Percentiles rank a stretch among this genome's conserved stretches.
phyloP scores from a whole-genome alignment of 2,888 invertebrate genomes.

The Yponomeuta evonymella region DNA sequence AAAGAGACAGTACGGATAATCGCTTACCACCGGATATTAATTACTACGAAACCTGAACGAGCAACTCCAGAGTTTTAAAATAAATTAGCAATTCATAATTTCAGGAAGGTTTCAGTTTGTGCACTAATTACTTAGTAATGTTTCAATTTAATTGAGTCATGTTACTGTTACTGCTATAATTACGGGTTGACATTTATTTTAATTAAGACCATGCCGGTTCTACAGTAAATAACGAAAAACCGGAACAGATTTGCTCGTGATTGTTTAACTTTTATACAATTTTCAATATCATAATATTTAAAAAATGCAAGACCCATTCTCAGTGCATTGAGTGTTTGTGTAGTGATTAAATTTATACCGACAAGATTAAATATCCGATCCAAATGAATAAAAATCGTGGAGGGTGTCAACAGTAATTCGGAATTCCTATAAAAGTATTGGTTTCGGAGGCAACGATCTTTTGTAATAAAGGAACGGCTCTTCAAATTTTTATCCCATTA shows the following conservation, averaged over 20 bases:
- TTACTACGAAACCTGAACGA: not conserved
- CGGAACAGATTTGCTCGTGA: no score
- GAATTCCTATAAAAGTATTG: not conserved
- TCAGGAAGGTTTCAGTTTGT: not conserved
- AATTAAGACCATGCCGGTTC: no score
- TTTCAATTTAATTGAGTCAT: no score
- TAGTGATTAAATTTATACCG: not conserved
- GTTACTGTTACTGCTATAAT: not conserved
- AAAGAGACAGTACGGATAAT: constrained; percentile 24
- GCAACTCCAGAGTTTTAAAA: not conserved
- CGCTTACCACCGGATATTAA: constrained; percentile 8
- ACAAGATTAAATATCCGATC: not conserved
- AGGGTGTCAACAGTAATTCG: not conserved
- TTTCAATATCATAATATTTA: no score
- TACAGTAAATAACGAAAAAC: no score
- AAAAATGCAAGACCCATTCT: not conserved
- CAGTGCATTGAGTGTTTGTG: not conserved
- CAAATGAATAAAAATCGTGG: constrained; percentile 2
- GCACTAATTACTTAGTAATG: not conserved
- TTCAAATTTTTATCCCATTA: constrained; percentile 11
- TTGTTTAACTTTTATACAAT: no score
- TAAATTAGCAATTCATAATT: not conserved
- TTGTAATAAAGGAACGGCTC: not conserved
- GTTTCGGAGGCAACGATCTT: not conserved
- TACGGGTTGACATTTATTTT: not conserved